These are phyloP conservation scores for Molothrus aeneus DNA, from an alignment of 2,797 vertebrate genomes.

Conservation along the genomic window DNA sequence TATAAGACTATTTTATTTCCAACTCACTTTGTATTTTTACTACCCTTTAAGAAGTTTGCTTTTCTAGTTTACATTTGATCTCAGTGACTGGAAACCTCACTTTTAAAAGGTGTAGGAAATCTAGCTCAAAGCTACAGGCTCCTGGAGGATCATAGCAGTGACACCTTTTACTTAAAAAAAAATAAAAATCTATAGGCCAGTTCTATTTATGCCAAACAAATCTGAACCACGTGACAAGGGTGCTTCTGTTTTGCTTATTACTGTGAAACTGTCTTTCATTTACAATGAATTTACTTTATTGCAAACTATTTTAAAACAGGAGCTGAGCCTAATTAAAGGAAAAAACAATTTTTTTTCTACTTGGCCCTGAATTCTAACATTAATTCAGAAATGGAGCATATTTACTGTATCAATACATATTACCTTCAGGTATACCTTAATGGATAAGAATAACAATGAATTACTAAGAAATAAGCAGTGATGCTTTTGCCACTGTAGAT, in stretches of 20 bases:
- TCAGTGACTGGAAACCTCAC: neutral
- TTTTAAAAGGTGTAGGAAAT: neutral
- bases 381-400: neutral
- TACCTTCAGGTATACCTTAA: neutral
- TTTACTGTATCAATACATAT: neutral
- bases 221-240: neutral
- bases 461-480: neutral
- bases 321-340: neutral
- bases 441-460: neutral
- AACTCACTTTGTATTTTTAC: neutral
- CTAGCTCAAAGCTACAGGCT: neutral
- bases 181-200: neutral
- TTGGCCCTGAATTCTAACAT: neutral
- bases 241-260: neutral
- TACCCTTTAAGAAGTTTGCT: neutral
- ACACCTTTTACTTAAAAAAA: neutral
- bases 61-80: slow-evolving; percentile 21
- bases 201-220: neutral
- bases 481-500: neutral
- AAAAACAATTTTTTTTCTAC: neutral
- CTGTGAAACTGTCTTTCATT: neutral
- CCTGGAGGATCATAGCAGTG: neutral
- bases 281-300: neutral
- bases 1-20: neutral
- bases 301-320: neutral